A percentile compares a stretch with the other conserved stretches of the same genome.
These are phyloP conservation scores for Scelioninae gen. 2 DNA, from an alignment of 2,888 invertebrate genomes.

Conservation along the genomic window DNA sequence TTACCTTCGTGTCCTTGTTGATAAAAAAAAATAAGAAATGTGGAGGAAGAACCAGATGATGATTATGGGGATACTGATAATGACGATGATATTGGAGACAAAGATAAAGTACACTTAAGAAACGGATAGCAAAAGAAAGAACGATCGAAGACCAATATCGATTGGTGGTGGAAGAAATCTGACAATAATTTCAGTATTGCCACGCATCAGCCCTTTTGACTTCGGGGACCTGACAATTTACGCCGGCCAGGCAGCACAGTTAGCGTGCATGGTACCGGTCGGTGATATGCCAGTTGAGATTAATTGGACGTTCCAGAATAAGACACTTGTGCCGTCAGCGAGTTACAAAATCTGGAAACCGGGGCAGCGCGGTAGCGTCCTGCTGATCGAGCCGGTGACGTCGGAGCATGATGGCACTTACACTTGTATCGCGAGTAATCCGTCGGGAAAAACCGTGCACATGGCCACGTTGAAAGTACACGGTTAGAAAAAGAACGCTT, in stretches of 20 bases:
- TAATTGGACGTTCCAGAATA: constrained; percentile 77
- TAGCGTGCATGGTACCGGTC: constrained; percentile 80
- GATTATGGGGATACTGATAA: too few relatives aligned
- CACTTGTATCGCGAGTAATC: constrained; percentile 78
- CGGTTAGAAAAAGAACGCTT: constrained; percentile 76
- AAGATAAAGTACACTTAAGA: background rate
- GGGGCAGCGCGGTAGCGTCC: constrained; percentile 73
- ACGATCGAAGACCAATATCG: background rate
- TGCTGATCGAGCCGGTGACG: constrained; percentile 75
- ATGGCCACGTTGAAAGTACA: constrained; percentile 78
- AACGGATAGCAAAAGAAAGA: background rate
- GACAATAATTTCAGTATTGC: constrained; percentile 81
- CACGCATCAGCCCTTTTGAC: constrained; percentile 88
- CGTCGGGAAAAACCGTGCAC: constrained; percentile 76
- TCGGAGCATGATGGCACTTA: constrained; percentile 78
- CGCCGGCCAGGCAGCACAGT: constrained; percentile 87
- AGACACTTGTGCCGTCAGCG: constrained; percentile 72
- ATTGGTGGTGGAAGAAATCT: constrained; percentile 17
- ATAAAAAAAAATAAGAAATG: background rate
- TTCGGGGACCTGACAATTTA: constrained; percentile 86
- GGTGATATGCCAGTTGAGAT: constrained; percentile 79
- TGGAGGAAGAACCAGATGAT: too few relatives aligned
- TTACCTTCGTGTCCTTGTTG: background rate
- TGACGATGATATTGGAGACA: too few relatives aligned
- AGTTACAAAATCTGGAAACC: constrained; percentile 72